Percentiles rank a stretch among this genome's conserved stretches.
Conservation (phyloP, 2,888 invertebrate genomes). For the Caenorhabditis parvicauda region DNA sequence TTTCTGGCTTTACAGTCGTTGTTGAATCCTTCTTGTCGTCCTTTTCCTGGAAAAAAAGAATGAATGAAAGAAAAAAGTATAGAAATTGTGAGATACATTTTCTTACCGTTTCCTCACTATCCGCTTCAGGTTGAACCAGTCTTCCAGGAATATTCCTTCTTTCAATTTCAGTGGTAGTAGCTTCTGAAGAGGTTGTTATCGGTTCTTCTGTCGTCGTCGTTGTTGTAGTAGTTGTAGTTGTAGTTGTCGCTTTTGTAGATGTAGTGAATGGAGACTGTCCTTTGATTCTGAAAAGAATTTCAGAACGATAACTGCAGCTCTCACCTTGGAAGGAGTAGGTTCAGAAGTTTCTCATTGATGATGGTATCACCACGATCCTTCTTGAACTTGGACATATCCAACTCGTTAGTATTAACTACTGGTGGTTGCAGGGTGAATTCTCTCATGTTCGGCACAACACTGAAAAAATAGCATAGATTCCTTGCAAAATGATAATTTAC, state of each 20-base stretch:
- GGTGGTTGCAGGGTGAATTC: conserved; percentile 26
- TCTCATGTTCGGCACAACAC: conserved; percentile 12
- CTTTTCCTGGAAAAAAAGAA: too few relatives aligned
- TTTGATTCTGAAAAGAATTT: conserved; percentile 13
- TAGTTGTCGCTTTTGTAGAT: conserved; percentile 12
- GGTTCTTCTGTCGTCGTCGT: conserved; percentile 12
- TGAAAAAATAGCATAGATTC: conserved; percentile 4
- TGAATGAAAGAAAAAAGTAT: background rate
- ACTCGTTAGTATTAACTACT: conserved; percentile 14
- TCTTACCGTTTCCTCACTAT: conserved; percentile 21
- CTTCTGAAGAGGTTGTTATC: too few relatives aligned
- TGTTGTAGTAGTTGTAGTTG: conserved; percentile 11
- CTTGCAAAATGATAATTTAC: conserved; percentile 6
- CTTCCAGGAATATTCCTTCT: conserved; percentile 20
- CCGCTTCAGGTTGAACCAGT: conserved; percentile 26
- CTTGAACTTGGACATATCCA: conserved; percentile 20
- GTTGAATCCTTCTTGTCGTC: background rate
- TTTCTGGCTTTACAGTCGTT: conserved; percentile 4
- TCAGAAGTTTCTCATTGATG: conserved; percentile 41
- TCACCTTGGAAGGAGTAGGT: conserved; percentile 40
- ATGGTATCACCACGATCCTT: conserved; percentile 42
- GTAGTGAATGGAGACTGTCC: conserved; percentile 34
- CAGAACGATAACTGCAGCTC: background rate
- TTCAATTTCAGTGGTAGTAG: conserved; percentile 12
- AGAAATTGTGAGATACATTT: background rate